These are phyloP conservation scores for Meiosimyza decipiens DNA, from an alignment of 2,888 invertebrate genomes.

Conservation along the genomic window DNA sequence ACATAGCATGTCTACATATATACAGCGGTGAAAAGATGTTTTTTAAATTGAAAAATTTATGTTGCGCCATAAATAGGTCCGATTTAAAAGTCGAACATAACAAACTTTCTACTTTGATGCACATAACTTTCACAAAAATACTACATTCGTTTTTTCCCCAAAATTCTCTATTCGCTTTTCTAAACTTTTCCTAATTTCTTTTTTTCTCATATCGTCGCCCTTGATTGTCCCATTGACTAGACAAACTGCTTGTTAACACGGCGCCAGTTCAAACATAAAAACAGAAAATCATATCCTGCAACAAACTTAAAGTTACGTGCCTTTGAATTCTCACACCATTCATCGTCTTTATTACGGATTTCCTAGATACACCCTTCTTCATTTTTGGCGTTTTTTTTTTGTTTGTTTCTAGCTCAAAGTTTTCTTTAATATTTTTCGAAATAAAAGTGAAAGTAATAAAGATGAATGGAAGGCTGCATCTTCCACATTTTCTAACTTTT, in stretches of 20 bases:
- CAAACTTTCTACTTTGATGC: too few relatives aligned
- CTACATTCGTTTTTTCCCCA: too few relatives aligned
- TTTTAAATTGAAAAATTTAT: too few relatives aligned
- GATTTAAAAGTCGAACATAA: too few relatives aligned
- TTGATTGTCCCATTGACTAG: slow-evolving; percentile 13
- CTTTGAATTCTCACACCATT: background rate
- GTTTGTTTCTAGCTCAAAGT: slow-evolving; percentile 3
- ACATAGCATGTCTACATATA: too few relatives aligned
- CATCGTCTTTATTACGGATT: background rate
- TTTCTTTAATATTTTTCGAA: slow-evolving; percentile 13
- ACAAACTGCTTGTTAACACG: slow-evolving; percentile 26
- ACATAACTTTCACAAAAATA: too few relatives aligned
- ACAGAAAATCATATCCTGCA: slow-evolving; percentile 21
- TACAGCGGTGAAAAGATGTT: too few relatives aligned
- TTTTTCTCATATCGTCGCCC: background rate
- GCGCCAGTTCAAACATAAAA: slow-evolving; percentile 32
- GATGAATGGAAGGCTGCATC: slow-evolving; percentile 13
- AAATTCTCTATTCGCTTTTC: too few relatives aligned
- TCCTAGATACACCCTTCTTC: background rate
- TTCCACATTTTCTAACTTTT: background rate
- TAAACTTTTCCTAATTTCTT: background rate
- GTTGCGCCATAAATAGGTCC: too few relatives aligned
- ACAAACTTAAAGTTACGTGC: background rate
- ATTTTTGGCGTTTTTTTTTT: background rate
- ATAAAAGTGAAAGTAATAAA: slow-evolving; percentile 36